Conservation (phyloP, 1,140 invertebrate genomes). For the Druon quercuslanigerum region DNA sequence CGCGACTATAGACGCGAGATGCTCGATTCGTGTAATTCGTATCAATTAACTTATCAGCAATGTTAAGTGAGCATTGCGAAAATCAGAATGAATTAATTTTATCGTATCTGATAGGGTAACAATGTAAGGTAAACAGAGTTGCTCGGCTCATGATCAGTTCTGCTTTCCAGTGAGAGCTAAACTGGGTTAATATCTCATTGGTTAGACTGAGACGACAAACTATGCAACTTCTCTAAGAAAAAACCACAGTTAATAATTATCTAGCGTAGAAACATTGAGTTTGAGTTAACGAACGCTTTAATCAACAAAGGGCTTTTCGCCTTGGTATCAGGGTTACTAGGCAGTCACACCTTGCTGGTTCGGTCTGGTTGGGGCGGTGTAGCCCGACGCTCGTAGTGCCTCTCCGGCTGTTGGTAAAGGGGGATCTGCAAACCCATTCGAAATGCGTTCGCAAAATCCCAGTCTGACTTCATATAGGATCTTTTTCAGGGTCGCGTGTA, state of each 20-base stretch:
- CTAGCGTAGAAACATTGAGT: constrained; percentile 73
- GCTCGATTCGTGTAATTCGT: too few relatives aligned
- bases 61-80: too few relatives aligned
- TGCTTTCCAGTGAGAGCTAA: constrained; percentile 58
- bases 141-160: constrained; percentile 58
- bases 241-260: constrained; percentile 64
- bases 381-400: constrained; percentile 75
- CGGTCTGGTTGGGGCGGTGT: constrained; percentile 76
- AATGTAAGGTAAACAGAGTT: constrained; percentile 2
- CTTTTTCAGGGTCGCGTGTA: constrained; percentile 31
- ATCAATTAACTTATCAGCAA: too few relatives aligned
- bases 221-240: constrained; percentile 64
- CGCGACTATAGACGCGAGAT: too few relatives aligned
- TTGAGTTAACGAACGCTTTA: constrained; percentile 75
- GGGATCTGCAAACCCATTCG: constrained; percentile 75
- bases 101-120: not conserved
- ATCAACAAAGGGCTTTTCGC: constrained; percentile 74
- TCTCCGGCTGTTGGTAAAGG: constrained; percentile 76
- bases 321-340: constrained; percentile 73
- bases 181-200: constrained; percentile 51
- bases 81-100: not conserved
- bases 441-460: constrained; percentile 70
- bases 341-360: constrained; percentile 76
- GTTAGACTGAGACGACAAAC: constrained; percentile 63
- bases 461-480: constrained; percentile 52